Base-by-base conservation (phyloP, 2,888 invertebrate species). In the Drosophila parthenogenetica region DNA sequence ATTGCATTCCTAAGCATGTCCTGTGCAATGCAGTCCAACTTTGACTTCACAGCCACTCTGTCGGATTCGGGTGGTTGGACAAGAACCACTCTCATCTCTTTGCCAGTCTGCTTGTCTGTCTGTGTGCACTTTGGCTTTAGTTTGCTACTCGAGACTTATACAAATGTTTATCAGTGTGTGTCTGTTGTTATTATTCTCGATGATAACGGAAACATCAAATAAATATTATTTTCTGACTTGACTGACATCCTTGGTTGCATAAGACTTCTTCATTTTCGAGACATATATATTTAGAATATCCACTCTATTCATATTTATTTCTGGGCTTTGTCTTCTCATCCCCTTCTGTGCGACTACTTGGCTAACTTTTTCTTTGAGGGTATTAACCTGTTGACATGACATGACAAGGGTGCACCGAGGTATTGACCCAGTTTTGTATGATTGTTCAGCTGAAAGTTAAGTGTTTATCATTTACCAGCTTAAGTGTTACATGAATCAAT, bases 1-100 rank as follows among this genome's bases (percentile, higher is more conserved):
- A 87, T 89, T 87, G 89, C 85, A 85, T 80, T 82, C 85, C 75
- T 78, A 85, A 82, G 86, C 81, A 87, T 64, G 72, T 80, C 66
- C 81, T 40, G n/a, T 19, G 49, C 53, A 54, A 17, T 75, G 73
- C 73, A 77, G 32, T 61, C 43, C 43, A 43, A 53, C 49, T 61
- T 42, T 40, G 14, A 51, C 37, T 37, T n/a, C 48, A 22, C 13
- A 35, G 29, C 25, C 16, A 17, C 25, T 25, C 46, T 22, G 22
- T 22, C 39, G 46, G 49, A 37, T 39, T 49, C 49, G 42, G 37
- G 39, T 45, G 39, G 19, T 32, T 51, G 46, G 51, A 43, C 53
- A 43, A 59, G 14, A 32, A 43, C 25, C 43, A 22, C 51, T 14
- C 40, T 8, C 16, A 22, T 10, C 19, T n/a, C 39, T 48, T 11